Evolutionary conservation across 2,797 vertebrate genomes (phyloP).

Genomic region (Todus mexicanus): DNA sequence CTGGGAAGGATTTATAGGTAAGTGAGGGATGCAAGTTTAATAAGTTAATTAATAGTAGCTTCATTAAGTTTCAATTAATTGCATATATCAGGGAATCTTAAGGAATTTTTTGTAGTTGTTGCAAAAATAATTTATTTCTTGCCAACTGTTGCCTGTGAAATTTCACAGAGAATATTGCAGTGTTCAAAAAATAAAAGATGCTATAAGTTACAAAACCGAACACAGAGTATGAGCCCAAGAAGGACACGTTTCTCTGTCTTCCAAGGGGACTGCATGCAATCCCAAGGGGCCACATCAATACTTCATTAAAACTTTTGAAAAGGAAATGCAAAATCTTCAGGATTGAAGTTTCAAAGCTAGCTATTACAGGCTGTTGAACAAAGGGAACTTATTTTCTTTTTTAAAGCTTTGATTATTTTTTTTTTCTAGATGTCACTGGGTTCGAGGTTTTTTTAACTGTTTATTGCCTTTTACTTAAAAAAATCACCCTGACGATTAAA

Average conservation of each 20-base stretch:
- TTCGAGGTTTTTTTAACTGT: background rate
- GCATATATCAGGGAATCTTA: background rate
- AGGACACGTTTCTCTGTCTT: background rate
- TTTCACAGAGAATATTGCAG: background rate
- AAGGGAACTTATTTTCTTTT: background rate
- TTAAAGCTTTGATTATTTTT: background rate
- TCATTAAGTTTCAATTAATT: background rate
- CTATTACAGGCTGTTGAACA: background rate
- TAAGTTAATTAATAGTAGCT: background rate
- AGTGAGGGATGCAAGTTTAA: background rate
- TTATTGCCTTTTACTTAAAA: background rate
- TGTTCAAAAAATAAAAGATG: background rate
- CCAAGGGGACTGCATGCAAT: background rate
- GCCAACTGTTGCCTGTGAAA: background rate
- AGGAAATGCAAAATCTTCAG: slow-evolving; percentile 18
- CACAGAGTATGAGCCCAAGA: background rate
- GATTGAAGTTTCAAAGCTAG: background rate
- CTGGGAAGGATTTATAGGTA: background rate
- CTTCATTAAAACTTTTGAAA: background rate
- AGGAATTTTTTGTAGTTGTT: background rate
- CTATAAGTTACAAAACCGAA: background rate
- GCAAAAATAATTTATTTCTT: background rate
- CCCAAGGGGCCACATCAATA: background rate
- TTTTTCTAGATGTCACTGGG: background rate
- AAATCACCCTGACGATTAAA: background rate